Base-by-base conservation (phyloP, 1,140 invertebrate genomes). In the Gryllus bimaculatus region DNA sequence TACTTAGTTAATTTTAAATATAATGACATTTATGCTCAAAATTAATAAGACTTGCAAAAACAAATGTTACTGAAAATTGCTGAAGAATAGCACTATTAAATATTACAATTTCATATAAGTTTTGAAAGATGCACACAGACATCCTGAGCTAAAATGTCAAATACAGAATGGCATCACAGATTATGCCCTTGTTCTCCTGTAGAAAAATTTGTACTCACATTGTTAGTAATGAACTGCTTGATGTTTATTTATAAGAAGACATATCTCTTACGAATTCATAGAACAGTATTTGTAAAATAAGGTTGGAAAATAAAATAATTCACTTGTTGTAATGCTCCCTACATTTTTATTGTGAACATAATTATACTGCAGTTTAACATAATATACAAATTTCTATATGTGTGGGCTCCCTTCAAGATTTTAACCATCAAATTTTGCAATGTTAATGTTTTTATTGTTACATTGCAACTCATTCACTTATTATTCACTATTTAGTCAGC, bases 241-340 rank as follows among this genome's bases (percentile, higher is more conserved):
- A 20, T 74, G 73, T 47, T 78, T 77, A 77, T 77, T 48, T 48
- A 48, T 77, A 48, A 77, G 75, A 79, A 80, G 47, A 80, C 79
- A 80, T 80, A 80, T 80, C 79, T 80, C 76, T 80, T 74, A 76
- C 76, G 54, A 77, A 77, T 78, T 74, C 76, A 73, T 77, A 78
- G 54, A 49, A 74, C 79, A 80, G 79, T 80, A 80, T 80, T 80
- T 80, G 79, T 80, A 80, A 73, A 77, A 48, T 80, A 74, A 77
- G 76, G 79, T 80, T 80, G 76, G 48, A 77, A 54, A 80, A 80
- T 77, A 77, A 77, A 77, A 78, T 47, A 15, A 74, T 75, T 80
- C 49, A 74, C 48, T 73, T 80, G 79, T 80, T 80, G 76, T 80
- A 75, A 74, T 54, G 26, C 47, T 8, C 21, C 10, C 54, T 66